A percentile compares a stretch with the other conserved stretches of the same genome.
Conservation (phyloP, 2,113 vertebrate species). For the Triplophysa rosa region DNA sequence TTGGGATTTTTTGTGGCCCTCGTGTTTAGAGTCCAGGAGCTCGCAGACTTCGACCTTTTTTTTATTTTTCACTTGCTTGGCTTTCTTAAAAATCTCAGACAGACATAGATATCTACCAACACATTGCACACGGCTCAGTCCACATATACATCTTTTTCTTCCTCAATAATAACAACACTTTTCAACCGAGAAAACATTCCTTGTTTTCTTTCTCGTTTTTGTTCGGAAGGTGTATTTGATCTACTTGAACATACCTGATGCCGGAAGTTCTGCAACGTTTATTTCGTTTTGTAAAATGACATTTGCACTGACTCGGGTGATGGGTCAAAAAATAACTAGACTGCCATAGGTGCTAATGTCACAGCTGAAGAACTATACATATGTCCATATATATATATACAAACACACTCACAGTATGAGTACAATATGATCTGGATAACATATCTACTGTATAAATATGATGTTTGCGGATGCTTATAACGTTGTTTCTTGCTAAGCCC, state of each 20-base stretch:
- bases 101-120: slow-evolving; percentile 83
- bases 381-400: slow-evolving; percentile 63
- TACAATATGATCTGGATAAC: slow-evolving; percentile 48
- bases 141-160: slow-evolving; percentile 70
- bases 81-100: slow-evolving; percentile 84
- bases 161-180: slow-evolving; percentile 79
- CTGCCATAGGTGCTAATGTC: slow-evolving; percentile 70
- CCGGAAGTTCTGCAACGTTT: slow-evolving; percentile 57
- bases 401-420: slow-evolving; percentile 53
- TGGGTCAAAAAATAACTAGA: slow-evolving; percentile 79
- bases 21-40: slow-evolving; percentile 83
- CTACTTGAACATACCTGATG: background rate
- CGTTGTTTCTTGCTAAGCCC: slow-evolving; percentile 53
- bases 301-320: slow-evolving; percentile 61
- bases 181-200: slow-evolving; percentile 69
- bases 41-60: slow-evolving; percentile 72
- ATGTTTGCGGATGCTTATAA: slow-evolving; percentile 66
- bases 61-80: slow-evolving; percentile 72
- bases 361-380: slow-evolving; percentile 74
- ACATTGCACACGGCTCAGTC: slow-evolving; percentile 85
- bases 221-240: slow-evolving; percentile 50
- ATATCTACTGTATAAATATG: slow-evolving; percentile 50
- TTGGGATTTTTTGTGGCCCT: slow-evolving; percentile 77
- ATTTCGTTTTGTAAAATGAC: slow-evolving; percentile 52
- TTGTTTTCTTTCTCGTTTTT: slow-evolving; percentile 46